Base-by-base conservation (phyloP, 2,113 vertebrate genomes). In the Ploceus nigricollis region DNA sequence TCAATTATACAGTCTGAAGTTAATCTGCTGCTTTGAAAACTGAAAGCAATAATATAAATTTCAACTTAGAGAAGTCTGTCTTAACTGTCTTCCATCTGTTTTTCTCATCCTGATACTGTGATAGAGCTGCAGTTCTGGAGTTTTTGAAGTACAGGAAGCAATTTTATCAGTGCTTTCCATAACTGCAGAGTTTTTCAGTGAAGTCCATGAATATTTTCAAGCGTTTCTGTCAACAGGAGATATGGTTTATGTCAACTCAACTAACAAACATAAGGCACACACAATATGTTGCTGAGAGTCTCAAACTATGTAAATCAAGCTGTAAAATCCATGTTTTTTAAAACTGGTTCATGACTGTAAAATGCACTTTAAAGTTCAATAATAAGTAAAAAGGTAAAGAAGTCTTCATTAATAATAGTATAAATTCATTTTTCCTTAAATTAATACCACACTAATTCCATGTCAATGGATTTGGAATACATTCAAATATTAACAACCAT, bases 251-350 rank as follows among this genome's bases (percentile, higher is more conserved):
- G 83, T 97, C 95, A 96, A 82, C 89, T 97, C 40, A 77, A 44
- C 83, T 88, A 82, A 95, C 93, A 97, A 97, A 96, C 93, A 82
- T 92, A 96, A 97, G 97, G 92, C 92, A 90, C 92, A 94, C 42
- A 56, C 81, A 65, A 91, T 92, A 85, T 96, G 82, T 90, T 97
- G 90, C 79, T 39, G 51, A 90, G 88, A 86, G 53, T 91, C 82
- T 82, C 81, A 97, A 75, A 76, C 68, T 84, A 82, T 57, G 56
- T 88, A 89, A 77, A 77, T 63, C 71, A 63, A 54, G n/a, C 47
- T 76, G 63, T 76, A 82, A 82, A 76, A 71, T 90, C 68, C 64
- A 21, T 30, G 28, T 87, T 94, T 93, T n/a, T 18, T 17, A 81
- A 85, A 89, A 72, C 66, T 27, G 20, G 6, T 53, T 91, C 10